Evolutionary conservation across 2,113 vertebrate species (phyloP), one percentile per base, ranked within the genome.

Genomic region (Eulacestoma nigropectus): DNA sequence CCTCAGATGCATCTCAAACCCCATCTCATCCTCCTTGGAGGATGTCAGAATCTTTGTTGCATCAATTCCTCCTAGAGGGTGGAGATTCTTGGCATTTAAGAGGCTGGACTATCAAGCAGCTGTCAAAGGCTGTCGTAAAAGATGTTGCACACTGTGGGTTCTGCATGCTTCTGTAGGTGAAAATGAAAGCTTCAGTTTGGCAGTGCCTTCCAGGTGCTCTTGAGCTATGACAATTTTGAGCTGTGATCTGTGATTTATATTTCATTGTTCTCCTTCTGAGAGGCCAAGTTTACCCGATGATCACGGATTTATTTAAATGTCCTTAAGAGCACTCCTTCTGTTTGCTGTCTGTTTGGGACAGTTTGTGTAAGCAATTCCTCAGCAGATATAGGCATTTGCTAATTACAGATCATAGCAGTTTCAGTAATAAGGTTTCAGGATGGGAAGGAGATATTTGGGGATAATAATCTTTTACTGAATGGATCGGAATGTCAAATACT

Each of bases 401-500:
- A 80, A 87, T 95, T 93, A 90, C 63, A 92, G 75, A 70, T 93
- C 75, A 77, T 75, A 92, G 92, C 41, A 76, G 50, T 86, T 97
- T 95, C 83, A 89, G 90, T 75, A 93, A 90, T 41, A 80, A 49
- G 25, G 12, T 59, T 95, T 92, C 69, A 84, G 89, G 55, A 90
- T 62, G 83, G 67, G 60, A 87, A 91, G 42, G 81, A 85, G 69
- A 46, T 87, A 87, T 73, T 95, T 88, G 62, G 23, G n/a, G 56
- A 56, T 90, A 84, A 84, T 84, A 9, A n/a, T 79, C 46, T 93
- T 89, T 82, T 81, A 65, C 46, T 85, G 50, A 89, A 80, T 69
- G 19, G 23, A 21, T 89, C 57, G 89, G 62, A 35, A 8, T 59
- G n/a, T 65, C 52, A 57, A 83, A 77, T 89, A 41, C 60, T 74